These are phyloP conservation scores for Blastobasis lacticolella DNA, from an alignment of 2,888 invertebrate species.

Conservation along the genomic window DNA sequence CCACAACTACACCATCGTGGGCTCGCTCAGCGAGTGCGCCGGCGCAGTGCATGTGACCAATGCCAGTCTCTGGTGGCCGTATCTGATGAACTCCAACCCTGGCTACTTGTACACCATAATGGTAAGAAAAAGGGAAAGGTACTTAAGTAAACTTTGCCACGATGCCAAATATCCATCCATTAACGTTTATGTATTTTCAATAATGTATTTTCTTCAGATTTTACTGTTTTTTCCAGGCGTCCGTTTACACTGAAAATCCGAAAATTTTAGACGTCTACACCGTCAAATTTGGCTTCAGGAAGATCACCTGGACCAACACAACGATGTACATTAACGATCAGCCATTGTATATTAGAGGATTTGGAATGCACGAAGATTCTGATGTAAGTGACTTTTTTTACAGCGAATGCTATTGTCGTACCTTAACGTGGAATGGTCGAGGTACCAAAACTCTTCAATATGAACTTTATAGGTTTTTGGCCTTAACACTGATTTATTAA, in stretches of 20 bases:
- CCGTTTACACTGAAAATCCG: too few relatives aligned
- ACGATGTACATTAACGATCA: constrained; percentile 86
- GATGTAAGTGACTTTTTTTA: constrained; percentile 74
- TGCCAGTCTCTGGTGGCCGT: constrained; percentile 94
- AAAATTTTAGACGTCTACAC: constrained; percentile 84
- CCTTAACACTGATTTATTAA: too few relatives aligned
- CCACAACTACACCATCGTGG: too few relatives aligned
- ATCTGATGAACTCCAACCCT: constrained; percentile 85
- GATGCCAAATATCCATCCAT: too few relatives aligned
- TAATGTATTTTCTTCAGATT: too few relatives aligned
- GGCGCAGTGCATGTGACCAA: constrained; percentile 80
- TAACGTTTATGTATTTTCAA: too few relatives aligned
- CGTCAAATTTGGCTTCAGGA: constrained; percentile 89
- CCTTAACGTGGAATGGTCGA: too few relatives aligned
- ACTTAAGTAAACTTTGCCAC: too few relatives aligned
- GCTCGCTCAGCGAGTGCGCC: constrained; percentile 56
- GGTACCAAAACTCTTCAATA: too few relatives aligned
- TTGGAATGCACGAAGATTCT: constrained; percentile 96
- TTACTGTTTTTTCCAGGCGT: too few relatives aligned
- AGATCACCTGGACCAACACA: constrained; percentile 84
- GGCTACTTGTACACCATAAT: constrained; percentile 91
- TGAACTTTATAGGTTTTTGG: too few relatives aligned
- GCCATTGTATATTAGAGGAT: constrained; percentile 92
- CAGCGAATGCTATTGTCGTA: too few relatives aligned
- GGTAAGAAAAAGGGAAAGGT: constrained; percentile 48